Evolutionary conservation across 2,888 invertebrate species (phyloP).

Genomic region (Platerodrilus igneus): DNA sequence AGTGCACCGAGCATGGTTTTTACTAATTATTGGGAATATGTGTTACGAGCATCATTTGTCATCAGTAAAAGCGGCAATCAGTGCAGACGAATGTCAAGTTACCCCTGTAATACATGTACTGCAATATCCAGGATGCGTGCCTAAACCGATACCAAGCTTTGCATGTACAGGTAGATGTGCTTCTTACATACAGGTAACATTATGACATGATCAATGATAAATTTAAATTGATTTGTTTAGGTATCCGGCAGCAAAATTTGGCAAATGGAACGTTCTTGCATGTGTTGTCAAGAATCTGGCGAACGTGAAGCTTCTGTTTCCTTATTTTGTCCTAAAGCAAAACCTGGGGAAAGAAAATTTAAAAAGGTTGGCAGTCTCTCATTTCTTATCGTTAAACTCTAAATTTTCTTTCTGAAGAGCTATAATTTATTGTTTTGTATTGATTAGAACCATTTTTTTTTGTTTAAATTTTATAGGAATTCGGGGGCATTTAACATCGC

Average conservation of each 20-base stretch:
- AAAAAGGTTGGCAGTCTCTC: slow-evolving; percentile 73
- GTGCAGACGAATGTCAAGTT: slow-evolving; percentile 78
- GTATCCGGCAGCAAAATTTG: slow-evolving; percentile 93
- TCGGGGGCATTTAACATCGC: no score
- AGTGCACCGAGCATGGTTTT: no score
- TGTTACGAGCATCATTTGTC: slow-evolving; percentile 42
- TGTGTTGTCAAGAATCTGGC: slow-evolving; percentile 93
- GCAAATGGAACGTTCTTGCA: slow-evolving; percentile 94
- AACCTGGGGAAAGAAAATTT: slow-evolving; percentile 78
- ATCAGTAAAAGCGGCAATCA: slow-evolving; percentile 40
- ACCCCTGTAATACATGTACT: slow-evolving; percentile 89
- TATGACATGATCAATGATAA: neutral
- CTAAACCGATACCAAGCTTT: slow-evolving; percentile 89
- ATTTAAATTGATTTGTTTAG: slow-evolving; percentile 47
- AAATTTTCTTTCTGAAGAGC: no score
- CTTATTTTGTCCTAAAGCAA: slow-evolving; percentile 83
- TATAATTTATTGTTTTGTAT: no score
- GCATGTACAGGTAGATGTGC: slow-evolving; percentile 88
- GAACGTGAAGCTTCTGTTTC: slow-evolving; percentile 87
- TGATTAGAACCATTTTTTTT: no score
- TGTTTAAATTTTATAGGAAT: no score
- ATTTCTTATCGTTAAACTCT: no score
- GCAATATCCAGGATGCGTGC: slow-evolving; percentile 86
- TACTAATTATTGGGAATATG: slow-evolving; percentile 40
- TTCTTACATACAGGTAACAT: slow-evolving; percentile 80